Conservation (phyloP, 1,140 invertebrate genomes). For the Laupala kohalensis region DNA sequence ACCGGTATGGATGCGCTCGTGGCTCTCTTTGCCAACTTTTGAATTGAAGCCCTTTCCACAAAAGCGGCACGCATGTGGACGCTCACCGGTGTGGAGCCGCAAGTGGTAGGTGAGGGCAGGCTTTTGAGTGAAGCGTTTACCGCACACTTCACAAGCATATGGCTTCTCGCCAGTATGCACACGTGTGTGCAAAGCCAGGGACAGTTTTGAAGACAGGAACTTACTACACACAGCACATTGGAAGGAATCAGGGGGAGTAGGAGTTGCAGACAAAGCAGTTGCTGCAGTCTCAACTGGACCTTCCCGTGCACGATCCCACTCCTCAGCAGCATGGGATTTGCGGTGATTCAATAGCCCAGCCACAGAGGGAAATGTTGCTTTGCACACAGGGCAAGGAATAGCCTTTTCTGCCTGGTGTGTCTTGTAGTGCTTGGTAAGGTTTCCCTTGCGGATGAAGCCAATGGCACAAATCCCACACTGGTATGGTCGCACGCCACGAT, state of each 20-base stretch:
- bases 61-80: slow-evolving; percentile 17
- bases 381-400: slow-evolving; percentile 32
- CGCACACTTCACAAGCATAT: slow-evolving; percentile 21
- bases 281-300: no score
- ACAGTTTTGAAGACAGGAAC: slow-evolving; percentile 21
- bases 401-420: neutral
- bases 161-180: slow-evolving; percentile 62
- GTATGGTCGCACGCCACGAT: slow-evolving; percentile 37
- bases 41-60: slow-evolving; percentile 22
- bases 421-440: slow-evolving; percentile 30
- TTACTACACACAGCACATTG: slow-evolving; percentile 28
- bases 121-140: slow-evolving; percentile 15
- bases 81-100: slow-evolving; percentile 24
- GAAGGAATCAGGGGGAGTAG: slow-evolving; percentile 18
- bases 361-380: neutral
- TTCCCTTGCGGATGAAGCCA: slow-evolving; percentile 27
- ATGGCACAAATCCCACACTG: slow-evolving; percentile 33
- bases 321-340: slow-evolving; percentile 24
- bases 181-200: slow-evolving; percentile 44
- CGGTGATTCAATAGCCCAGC: neutral
- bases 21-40: neutral
- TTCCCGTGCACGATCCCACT: slow-evolving; percentile 10
- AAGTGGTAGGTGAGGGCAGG: slow-evolving; percentile 11
- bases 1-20: slow-evolving; percentile 6
- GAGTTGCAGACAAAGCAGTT: no score